Conservation (phyloP, 2,888 invertebrate species). For the Agrochola lychnidis region DNA sequence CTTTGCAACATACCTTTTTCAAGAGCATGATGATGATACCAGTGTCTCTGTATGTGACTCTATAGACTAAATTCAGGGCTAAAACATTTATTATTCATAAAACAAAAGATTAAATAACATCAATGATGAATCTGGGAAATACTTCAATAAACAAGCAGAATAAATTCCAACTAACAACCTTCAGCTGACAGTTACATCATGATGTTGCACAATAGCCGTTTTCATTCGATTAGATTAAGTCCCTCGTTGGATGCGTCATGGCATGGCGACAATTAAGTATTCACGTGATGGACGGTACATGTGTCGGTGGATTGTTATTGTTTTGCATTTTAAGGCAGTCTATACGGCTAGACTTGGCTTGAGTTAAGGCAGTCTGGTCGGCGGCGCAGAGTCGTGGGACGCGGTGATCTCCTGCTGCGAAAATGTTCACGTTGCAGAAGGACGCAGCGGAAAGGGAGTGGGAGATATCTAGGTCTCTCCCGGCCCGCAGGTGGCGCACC, state of each 20-base stretch:
- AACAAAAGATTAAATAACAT: slow-evolving; percentile 4
- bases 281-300: slow-evolving; percentile 19
- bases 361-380: not conserved
- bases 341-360: not conserved
- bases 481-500: too few relatives aligned
- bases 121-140: slow-evolving; percentile 9
- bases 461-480: too few relatives aligned
- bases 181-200: slow-evolving; percentile 45
- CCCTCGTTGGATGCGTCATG: slow-evolving; percentile 48
- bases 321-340: slow-evolving; percentile 22
- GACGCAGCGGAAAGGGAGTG: too few relatives aligned
- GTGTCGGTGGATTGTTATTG: slow-evolving; percentile 29
- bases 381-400: too few relatives aligned
- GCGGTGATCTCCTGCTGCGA: too few relatives aligned
- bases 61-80: not conserved
- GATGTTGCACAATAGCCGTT: slow-evolving; percentile 37
- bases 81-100: not conserved
- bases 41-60: not conserved
- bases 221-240: slow-evolving; percentile 27
- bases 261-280: slow-evolving; percentile 15
- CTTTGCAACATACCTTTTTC: too few relatives aligned
- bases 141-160: not conserved
- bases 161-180: slow-evolving; percentile 29
- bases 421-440: too few relatives aligned
- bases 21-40: not conserved